These are phyloP conservation scores for Philypnodon macrostomus DNA, from an alignment of 2,797 vertebrate species.

Conservation along the genomic window DNA sequence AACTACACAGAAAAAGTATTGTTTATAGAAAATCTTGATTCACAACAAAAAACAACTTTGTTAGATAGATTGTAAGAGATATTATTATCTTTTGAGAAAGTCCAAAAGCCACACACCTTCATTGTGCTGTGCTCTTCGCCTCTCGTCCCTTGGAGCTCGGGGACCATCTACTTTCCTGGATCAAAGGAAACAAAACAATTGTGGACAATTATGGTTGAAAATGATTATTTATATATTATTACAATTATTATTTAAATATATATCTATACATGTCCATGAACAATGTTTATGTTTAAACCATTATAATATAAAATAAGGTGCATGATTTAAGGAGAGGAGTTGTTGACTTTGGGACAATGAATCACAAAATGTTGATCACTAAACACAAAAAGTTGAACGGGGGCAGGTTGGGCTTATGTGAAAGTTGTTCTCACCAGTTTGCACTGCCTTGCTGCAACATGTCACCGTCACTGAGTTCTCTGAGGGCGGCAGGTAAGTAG, in stretches of 20 bases:
- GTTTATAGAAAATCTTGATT: neutral
- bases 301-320: neutral
- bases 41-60: neutral
- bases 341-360: constrained; percentile 15
- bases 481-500: constrained; percentile 80
- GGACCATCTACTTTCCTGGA: constrained; percentile 89
- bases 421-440: constrained; percentile 79
- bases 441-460: constrained; percentile 78
- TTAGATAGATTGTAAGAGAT: neutral
- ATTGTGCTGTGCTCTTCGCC: constrained; percentile 90
- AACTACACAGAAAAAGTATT: constrained; percentile 65
- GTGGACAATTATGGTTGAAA: neutral
- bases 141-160: constrained; percentile 87
- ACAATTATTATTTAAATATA: too few species aligned
- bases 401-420: constrained; percentile 43
- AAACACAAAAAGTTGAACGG: constrained; percentile 34
- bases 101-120: constrained; percentile 78
- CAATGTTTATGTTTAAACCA: neutral
- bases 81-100: neutral
- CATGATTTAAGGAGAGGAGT: neutral
- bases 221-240: too few species aligned
- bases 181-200: constrained; percentile 23
- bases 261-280: neutral
- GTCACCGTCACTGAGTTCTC: constrained; percentile 79
- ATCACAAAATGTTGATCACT: constrained; percentile 35